Base-by-base conservation (phyloP, 2,797 vertebrate species). In the Mus spretus region DNA sequence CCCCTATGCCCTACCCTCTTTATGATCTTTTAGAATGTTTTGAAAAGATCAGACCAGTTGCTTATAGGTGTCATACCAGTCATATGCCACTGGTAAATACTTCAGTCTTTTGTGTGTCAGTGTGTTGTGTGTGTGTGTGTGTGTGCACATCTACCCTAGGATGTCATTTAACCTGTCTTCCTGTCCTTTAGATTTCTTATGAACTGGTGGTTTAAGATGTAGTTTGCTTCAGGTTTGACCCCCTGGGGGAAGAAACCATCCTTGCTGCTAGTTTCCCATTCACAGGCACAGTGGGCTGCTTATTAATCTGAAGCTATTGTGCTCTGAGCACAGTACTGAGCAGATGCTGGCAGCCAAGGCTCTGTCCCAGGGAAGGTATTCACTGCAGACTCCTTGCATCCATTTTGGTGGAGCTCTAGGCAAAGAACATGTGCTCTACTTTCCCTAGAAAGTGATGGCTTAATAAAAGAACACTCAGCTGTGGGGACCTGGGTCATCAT, bases 21-120 rank as follows among this genome's bases (percentile, higher is more conserved):
- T 82, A 81, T 78, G 2, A 57, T 37, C 22, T 82, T 92, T 88
- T 87, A 53, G 88, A 82, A 72, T 80, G 88, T 89, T 94, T 89
- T 81, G 44, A 63, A 93, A 89, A 93, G 40, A 89, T 34, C 61
- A 79, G 59, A 72, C 26, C 17, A 61, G 40, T 70, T 95, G 77
- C 40, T 93, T 92, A 15, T 85, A 44, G 47, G 86, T 87, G 55
- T 78, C 82, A 37, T 19, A 37, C n/a, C 34, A 72, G 17, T 90
- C 63, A 77, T 53, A 84, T 88, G 89, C 90, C 26, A 59, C 70
- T 81, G 81, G 55, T 86, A 65, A 61, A 50, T 79, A 44, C 72
- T 93, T 97, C 86, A 59, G 53, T 59, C 15, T 57, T n/a, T 0
- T 57, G n/a, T 75, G n/a, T 86, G 65, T 67, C 24, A 3, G 19